Percentiles rank a stretch among this genome's conserved stretches.
These are phyloP conservation scores for Stenoptilia bipunctidactyla DNA, from an alignment of 2,888 invertebrate species.

Conservation along the genomic window DNA sequence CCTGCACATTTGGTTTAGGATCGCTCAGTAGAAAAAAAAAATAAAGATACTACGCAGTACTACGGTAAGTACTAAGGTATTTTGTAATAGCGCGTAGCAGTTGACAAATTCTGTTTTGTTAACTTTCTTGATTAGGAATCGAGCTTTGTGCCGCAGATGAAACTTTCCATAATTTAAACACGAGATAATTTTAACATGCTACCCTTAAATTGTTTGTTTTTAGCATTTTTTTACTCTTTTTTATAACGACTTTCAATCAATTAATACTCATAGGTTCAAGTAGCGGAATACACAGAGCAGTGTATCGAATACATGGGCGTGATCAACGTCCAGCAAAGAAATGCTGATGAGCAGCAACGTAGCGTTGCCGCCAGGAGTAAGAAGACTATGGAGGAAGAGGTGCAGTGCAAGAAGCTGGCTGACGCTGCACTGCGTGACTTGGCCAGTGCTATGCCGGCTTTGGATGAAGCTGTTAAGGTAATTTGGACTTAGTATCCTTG, in stretches of 20 bases:
- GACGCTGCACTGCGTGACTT: slow-evolving; percentile 86
- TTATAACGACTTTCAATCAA: too few species aligned
- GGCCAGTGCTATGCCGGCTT: slow-evolving; percentile 87
- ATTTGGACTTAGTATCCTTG: too few species aligned
- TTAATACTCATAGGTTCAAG: slow-evolving; percentile 70
- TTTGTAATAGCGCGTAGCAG: background rate
- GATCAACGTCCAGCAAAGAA: slow-evolving; percentile 25
- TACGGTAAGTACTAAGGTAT: slow-evolving; percentile 89
- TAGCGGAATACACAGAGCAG: slow-evolving; percentile 81
- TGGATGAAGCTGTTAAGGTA: slow-evolving; percentile 82
- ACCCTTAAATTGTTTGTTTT: too few species aligned
- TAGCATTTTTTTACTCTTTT: too few species aligned
- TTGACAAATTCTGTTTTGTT: too few species aligned
- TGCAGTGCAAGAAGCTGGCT: slow-evolving; percentile 84
- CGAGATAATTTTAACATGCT: too few species aligned
- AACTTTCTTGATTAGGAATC: too few species aligned
- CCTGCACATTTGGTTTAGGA: too few species aligned
- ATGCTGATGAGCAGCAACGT: slow-evolving; percentile 86
- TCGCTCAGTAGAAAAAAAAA: too few species aligned
- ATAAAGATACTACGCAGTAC: too few species aligned
- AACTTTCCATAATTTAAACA: too few species aligned
- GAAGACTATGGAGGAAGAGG: slow-evolving; percentile 79
- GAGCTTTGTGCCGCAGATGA: too few species aligned
- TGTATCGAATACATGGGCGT: slow-evolving; percentile 89
- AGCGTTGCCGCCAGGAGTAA: slow-evolving; percentile 19